phyloP scores from a whole-genome alignment of 1,140 invertebrate genomes.

The Oryzaephilus surinamensis region DNA sequence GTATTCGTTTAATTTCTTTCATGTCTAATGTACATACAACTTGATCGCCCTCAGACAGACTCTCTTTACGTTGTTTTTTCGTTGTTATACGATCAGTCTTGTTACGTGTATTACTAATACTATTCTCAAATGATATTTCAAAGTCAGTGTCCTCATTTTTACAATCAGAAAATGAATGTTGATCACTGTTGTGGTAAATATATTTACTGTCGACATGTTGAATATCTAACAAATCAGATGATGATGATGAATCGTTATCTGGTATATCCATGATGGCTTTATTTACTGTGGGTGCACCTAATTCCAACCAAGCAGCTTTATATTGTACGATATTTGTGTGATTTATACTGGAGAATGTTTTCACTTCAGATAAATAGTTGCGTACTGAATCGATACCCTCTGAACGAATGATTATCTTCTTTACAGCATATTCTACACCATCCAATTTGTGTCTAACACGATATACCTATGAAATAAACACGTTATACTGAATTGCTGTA shows the following conservation, averaged over 20 bases:
- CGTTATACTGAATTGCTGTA: background rate
- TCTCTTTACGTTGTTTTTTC: conserved; percentile 13
- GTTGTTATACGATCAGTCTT: conserved; percentile 9
- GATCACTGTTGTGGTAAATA: conserved; percentile 12
- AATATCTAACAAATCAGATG: conserved; percentile 7
- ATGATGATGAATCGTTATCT: conserved; percentile 8
- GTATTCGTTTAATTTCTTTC: conserved; percentile 19
- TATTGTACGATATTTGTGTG: conserved; percentile 76
- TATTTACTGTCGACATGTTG: conserved; percentile 10
- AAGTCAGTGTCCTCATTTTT: conserved; percentile 15
- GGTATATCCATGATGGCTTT: conserved; percentile 11
- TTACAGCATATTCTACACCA: conserved; percentile 67
- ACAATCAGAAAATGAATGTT: conserved; percentile 15
- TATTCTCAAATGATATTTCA: conserved; percentile 19
- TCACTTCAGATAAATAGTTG: conserved; percentile 62
- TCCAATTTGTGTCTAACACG: conserved; percentile 60
- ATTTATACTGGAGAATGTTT: conserved; percentile 64
- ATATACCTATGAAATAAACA: conserved; percentile 35
- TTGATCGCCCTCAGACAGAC: conserved; percentile 30
- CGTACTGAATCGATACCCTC: conserved; percentile 47
- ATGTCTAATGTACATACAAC: conserved; percentile 29
- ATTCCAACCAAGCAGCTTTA: conserved; percentile 73
- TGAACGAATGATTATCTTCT: conserved; percentile 61
- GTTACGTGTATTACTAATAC: conserved; percentile 13
- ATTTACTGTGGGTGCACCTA: conserved; percentile 16